These are phyloP conservation scores for Brachionus rotundiformis DNA, from an alignment of 1,140 invertebrate genomes.

Conservation along the genomic window DNA sequence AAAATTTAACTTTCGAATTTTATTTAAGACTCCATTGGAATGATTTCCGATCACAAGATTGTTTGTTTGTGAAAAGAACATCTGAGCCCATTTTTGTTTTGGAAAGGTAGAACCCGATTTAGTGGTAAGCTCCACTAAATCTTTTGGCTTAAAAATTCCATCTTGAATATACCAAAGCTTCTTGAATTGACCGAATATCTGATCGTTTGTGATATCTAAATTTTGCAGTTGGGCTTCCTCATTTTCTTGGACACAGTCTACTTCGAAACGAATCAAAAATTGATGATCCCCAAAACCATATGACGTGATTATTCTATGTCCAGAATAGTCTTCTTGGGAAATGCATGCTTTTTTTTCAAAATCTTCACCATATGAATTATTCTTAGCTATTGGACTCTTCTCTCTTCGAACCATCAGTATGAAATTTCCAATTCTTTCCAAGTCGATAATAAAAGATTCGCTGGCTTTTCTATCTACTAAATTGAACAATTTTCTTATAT, in stretches of 20 bases:
- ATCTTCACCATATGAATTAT: background rate
- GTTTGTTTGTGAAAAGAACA: conserved; percentile 30
- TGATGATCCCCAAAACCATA: conserved; percentile 8
- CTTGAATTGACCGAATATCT: background rate
- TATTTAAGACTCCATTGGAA: background rate
- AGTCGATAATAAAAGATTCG: background rate
- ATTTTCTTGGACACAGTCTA: background rate
- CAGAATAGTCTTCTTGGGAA: background rate
- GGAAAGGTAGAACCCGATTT: background rate
- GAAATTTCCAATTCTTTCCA: conserved; percentile 16
- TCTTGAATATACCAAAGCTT: background rate
- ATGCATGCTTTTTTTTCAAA: background rate
- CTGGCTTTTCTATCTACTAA: background rate
- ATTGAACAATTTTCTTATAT: conserved; percentile 19
- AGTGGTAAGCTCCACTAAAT: background rate
- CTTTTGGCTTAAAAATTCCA: background rate
- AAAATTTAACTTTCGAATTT: conserved; percentile 1
- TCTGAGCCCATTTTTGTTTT: background rate
- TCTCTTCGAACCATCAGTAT: background rate
- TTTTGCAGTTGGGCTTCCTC: background rate
- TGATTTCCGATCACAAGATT: conserved; percentile 25
- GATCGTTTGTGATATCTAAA: too few relatives aligned
- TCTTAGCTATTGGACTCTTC: background rate
- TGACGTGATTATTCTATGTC: background rate
- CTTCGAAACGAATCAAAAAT: background rate